Percentiles rank a stretch among this genome's conserved stretches.
Conservation (phyloP, 2,113 vertebrate genomes). For the Perca flavescens region DNA sequence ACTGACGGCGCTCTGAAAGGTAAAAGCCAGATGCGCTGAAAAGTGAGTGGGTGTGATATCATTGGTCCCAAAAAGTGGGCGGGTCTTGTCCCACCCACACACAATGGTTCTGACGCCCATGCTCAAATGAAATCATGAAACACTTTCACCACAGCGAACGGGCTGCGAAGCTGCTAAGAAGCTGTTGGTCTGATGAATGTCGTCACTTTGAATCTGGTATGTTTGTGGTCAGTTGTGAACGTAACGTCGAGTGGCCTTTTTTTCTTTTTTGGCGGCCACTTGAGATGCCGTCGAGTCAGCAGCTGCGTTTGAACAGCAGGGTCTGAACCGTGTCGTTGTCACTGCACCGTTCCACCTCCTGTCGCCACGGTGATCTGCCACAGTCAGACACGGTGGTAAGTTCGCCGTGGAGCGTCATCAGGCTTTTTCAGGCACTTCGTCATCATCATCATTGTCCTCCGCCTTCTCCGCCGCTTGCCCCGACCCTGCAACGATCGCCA, state of each 20-base stretch:
- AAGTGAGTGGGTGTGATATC: too few species aligned
- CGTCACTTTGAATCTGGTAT: constrained; percentile 29
- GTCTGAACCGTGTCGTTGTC: constrained; percentile 27
- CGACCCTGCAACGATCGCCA: constrained; percentile 65
- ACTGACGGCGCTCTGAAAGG: too few species aligned
- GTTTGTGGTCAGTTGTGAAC: constrained; percentile 57
- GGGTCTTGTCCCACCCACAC: too few species aligned
- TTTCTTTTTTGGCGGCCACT: constrained; percentile 6
- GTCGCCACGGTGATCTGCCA: constrained; percentile 53
- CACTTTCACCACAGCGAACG: constrained; percentile 38
- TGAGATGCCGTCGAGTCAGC: constrained; percentile 40
- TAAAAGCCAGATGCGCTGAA: too few species aligned
- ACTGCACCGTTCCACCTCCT: constrained; percentile 20
- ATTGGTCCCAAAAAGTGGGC: too few species aligned
- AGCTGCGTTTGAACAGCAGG: constrained; percentile 48
- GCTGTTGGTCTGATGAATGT: constrained; percentile 34
- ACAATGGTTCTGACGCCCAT: too few species aligned
- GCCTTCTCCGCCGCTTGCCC: constrained; percentile 43
- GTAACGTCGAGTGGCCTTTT: constrained; percentile 30
- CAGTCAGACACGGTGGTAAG: constrained; percentile 34
- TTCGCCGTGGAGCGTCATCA: constrained; percentile 38
- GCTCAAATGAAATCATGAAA: constrained; percentile 40
- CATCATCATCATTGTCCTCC: constrained; percentile 30
- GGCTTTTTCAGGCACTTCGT: constrained; percentile 71
- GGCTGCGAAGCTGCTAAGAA: constrained; percentile 54